Base-by-base conservation (phyloP, 1,140 invertebrate species). In the Caenorhabditis briggsae region DNA sequence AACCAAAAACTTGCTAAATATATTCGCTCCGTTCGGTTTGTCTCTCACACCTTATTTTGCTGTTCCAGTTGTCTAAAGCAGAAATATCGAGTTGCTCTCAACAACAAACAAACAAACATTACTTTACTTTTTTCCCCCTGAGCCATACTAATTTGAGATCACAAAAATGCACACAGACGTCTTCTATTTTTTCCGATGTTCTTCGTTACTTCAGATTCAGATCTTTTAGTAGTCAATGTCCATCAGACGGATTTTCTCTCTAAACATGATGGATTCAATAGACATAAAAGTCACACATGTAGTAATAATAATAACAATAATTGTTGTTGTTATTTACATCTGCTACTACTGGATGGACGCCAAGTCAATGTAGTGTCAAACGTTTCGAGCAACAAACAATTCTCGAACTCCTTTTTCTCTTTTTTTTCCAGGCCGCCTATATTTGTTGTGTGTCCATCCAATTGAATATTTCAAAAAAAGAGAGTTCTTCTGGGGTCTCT, bases 311-410 rank as follows among this genome's bases (percentile, higher is more conserved):
- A 74, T 74, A 43, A 65, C 33, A 65, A 48, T 74, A 74, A 74
- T 74, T 74, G 65, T 74, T 74, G 65, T 48, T 74, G 65, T 74
- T 74, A 74, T 74, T 74, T 74, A 74, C 65, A 16, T 48, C 41
- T 74, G 33, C 33, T 33, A 33, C 33, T 33, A 33, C 33, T 33
- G 33, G 33, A 1, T 33, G 23, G 18, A 25, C 12, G 9, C 65
- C 65, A 48, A 74, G 65, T 48, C 41, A 74, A 74, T 74, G 43
- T 74, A 48, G 65, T 74, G 65, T 74, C 65, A 74, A 74, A 74
- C 65, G 65, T 74, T 74, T 74, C 65, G 65, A 74, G 65, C 65
- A 74, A 48, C 65, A 74, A 74, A 74, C 65, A 74, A 74, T 74
- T 74, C 65, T 74, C 41, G 43, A 74, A 74, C 65, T 74, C 65